A percentile compares a stretch with the other conserved stretches of the same genome.
Conservation (phyloP, 2,888 invertebrate genomes). For the Apamea crenata region DNA sequence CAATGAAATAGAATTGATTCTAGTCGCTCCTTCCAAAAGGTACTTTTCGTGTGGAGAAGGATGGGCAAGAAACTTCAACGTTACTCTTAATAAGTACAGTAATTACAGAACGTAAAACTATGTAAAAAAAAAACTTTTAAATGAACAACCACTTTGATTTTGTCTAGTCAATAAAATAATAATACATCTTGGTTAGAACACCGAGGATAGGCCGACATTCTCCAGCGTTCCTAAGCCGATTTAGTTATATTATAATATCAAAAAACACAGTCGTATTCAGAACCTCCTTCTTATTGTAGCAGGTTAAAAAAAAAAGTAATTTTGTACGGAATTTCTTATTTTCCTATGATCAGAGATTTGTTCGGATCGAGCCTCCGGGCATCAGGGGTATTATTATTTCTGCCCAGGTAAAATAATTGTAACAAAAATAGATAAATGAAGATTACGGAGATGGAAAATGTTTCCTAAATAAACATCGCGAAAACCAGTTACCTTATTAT, state of each 20-base stretch:
- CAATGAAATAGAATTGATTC: no score
- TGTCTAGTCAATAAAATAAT: background rate
- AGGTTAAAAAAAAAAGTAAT: slow-evolving; percentile 6
- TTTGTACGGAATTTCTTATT: slow-evolving; percentile 4
- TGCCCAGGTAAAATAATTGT: slow-evolving; percentile 33
- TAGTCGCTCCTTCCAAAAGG: no score
- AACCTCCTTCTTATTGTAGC: background rate
- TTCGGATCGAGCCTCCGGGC: slow-evolving; percentile 12
- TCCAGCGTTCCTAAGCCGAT: slow-evolving; percentile 17
- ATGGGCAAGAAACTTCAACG: no score
- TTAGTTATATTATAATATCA: slow-evolving; percentile 13
- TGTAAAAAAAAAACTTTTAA: no score
- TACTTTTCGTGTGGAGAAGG: no score
- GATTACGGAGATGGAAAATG: slow-evolving; percentile 5
- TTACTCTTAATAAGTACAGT: no score
- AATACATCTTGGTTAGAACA: slow-evolving; percentile 2
- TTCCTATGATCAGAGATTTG: slow-evolving; percentile 21
- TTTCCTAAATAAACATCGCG: slow-evolving; percentile 21
- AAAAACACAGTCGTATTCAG: slow-evolving; percentile 14
- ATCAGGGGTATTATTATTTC: slow-evolving; percentile 21
- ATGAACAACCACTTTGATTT: no score
- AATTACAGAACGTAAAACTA: no score
- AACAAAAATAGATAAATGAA: slow-evolving; percentile 24
- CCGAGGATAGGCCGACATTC: background rate
- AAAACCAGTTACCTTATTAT: background rate